Evolutionary conservation across 2,888 invertebrate species (phyloP).

Genomic region (Aphidoletes aphidimyza): DNA sequence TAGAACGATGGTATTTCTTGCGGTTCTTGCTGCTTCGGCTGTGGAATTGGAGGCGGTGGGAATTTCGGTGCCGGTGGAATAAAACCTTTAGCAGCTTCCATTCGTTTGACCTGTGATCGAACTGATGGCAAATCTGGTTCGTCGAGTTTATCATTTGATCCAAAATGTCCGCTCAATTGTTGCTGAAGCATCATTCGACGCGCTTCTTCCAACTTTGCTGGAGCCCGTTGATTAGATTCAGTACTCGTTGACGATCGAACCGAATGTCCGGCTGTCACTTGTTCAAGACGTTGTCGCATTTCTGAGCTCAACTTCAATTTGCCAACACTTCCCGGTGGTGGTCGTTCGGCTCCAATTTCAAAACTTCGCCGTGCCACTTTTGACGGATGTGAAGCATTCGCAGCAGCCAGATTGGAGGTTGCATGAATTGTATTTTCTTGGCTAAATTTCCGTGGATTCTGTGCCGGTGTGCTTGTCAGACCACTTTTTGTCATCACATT

Average conservation of each 20-base stretch:
- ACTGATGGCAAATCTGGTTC: constrained; percentile 64
- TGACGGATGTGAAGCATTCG: constrained; percentile 57
- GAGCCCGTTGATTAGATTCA: constrained; percentile 75
- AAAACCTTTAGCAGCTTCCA: constrained; percentile 70
- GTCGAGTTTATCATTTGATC: constrained; percentile 58
- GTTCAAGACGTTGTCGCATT: constrained; percentile 89
- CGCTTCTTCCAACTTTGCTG: constrained; percentile 86
- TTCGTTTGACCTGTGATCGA: constrained; percentile 71
- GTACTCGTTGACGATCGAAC: constrained; percentile 81
- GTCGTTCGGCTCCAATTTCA: constrained; percentile 83
- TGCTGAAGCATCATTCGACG: constrained; percentile 86
- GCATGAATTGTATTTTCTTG: constrained; percentile 54
- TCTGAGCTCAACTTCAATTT: constrained; percentile 90
- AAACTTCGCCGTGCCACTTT: constrained; percentile 71
- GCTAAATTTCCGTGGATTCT: constrained; percentile 55
- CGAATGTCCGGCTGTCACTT: constrained; percentile 89
- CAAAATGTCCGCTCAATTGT: constrained; percentile 75
- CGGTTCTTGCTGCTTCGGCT: constrained; percentile 68
- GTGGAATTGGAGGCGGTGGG: constrained; percentile 71
- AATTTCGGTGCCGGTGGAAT: constrained; percentile 71
- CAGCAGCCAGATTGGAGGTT: no score
- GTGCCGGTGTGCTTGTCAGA: constrained; percentile 50
- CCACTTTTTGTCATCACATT: constrained; percentile 63
- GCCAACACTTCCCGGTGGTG: constrained; percentile 88
- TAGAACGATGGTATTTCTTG: constrained; percentile 71